phyloP scores from a whole-genome alignment of 2,888 invertebrate species.

The Zaprionus obscuricornis region DNA sequence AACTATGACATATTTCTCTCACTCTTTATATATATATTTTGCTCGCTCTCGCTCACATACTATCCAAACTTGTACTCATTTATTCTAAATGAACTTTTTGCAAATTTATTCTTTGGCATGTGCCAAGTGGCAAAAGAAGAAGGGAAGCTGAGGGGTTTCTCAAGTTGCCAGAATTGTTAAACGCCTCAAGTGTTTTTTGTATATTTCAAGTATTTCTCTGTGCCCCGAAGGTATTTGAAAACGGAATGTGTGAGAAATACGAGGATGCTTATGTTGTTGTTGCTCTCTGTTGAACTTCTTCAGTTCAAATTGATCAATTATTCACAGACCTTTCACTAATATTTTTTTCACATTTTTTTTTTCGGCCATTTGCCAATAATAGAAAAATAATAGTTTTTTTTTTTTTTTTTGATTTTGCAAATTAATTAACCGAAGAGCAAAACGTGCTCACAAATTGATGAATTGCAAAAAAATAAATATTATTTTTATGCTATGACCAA shows the following conservation, averaged over 20 bases:
- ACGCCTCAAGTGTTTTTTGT: conserved; percentile 48
- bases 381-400: no score
- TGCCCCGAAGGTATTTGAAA: conserved; percentile 28
- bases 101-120: conserved; percentile 50
- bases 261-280: conserved; percentile 29
- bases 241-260: conserved; percentile 50
- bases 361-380: conserved; percentile 16
- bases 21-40: conserved; percentile 4
- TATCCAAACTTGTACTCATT: conserved; percentile 55
- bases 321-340: conserved; percentile 44
- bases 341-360: no score
- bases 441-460: conserved; percentile 4
- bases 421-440: conserved; percentile 21
- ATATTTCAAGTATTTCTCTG: conserved; percentile 45
- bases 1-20: neutral
- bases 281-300: conserved; percentile 25
- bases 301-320: conserved; percentile 51
- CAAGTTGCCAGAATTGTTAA: conserved; percentile 53
- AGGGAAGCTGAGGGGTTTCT: conserved; percentile 6
- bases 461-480: conserved; percentile 18
- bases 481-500: conserved; percentile 19
- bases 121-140: no score
- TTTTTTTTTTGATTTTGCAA: no score
- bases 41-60: conserved; percentile 17
- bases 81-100: conserved; percentile 65